Evolutionary conservation across 2,113 vertebrate genomes (phyloP).

Genomic region (Rhabdomys dilectus): DNA sequence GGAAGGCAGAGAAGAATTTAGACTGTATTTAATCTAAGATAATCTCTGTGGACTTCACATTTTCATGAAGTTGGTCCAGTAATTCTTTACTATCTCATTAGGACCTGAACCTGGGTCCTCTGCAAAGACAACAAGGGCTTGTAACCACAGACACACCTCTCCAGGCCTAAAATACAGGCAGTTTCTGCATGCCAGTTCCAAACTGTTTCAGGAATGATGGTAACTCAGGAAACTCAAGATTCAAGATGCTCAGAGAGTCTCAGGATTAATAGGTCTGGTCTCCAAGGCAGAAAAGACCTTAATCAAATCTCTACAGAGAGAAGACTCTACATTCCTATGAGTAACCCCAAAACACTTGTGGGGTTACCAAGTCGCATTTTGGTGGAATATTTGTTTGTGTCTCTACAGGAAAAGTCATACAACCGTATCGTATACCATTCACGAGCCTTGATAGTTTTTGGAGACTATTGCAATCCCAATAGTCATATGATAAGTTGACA

Average conservation of each 20-base stretch:
- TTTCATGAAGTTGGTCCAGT: background rate
- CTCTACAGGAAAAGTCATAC: background rate
- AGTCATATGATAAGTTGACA: background rate
- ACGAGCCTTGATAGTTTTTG: background rate
- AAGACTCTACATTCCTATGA: background rate
- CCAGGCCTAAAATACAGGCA: background rate
- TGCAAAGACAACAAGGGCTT: background rate
- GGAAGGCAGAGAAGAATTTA: slow-evolving; percentile 43
- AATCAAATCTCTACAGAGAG: background rate
- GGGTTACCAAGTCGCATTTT: background rate
- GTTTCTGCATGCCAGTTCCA: background rate
- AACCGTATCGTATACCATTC: background rate
- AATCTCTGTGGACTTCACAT: background rate
- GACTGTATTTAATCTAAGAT: slow-evolving; percentile 13
- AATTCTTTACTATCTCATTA: slow-evolving; percentile 22
- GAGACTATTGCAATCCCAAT: background rate
- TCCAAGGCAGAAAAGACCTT: background rate
- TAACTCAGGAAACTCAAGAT: background rate
- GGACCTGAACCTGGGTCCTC: background rate
- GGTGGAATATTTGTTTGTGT: background rate
- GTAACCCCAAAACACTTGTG: background rate
- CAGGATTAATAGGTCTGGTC: background rate
- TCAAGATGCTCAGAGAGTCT: background rate
- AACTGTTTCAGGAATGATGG: background rate
- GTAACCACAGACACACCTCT: background rate